Percentiles rank a stretch among this genome's conserved stretches.
These are phyloP conservation scores for Crenichthys baileyi DNA, from an alignment of 2,797 vertebrate species.

Conservation along the genomic window DNA sequence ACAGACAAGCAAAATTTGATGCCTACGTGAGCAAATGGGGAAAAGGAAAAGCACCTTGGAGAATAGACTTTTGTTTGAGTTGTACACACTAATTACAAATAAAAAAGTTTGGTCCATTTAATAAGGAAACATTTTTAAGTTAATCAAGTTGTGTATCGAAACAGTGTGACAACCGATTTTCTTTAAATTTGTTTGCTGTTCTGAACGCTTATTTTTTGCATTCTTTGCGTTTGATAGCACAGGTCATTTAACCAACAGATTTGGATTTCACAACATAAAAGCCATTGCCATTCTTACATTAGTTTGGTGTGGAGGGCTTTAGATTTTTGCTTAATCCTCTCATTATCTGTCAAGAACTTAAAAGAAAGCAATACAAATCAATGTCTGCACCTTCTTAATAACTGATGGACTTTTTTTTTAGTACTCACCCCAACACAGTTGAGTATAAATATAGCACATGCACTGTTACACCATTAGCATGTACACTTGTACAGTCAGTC, in stretches of 20 bases:
- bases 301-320: not conserved
- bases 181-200: not conserved
- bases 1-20: not conserved
- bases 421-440: not conserved
- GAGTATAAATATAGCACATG: not conserved
- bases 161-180: not conserved
- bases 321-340: not conserved
- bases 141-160: not conserved
- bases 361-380: not conserved
- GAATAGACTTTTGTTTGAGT: not conserved
- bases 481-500: constrained; percentile 60
- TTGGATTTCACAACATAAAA: too few species aligned
- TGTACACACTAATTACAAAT: not conserved
- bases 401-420: not conserved
- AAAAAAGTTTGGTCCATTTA: not conserved
- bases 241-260: not conserved
- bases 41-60: not conserved
- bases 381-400: not conserved
- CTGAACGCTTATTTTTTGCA: not conserved
- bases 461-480: constrained; percentile 9
- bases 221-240: not conserved
- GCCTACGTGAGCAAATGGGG: not conserved
- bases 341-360: too few species aligned
- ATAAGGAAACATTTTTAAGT: not conserved
- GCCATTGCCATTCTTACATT: not conserved